Base-by-base conservation (phyloP, 2,797 vertebrate genomes). In the Nasua narica region DNA sequence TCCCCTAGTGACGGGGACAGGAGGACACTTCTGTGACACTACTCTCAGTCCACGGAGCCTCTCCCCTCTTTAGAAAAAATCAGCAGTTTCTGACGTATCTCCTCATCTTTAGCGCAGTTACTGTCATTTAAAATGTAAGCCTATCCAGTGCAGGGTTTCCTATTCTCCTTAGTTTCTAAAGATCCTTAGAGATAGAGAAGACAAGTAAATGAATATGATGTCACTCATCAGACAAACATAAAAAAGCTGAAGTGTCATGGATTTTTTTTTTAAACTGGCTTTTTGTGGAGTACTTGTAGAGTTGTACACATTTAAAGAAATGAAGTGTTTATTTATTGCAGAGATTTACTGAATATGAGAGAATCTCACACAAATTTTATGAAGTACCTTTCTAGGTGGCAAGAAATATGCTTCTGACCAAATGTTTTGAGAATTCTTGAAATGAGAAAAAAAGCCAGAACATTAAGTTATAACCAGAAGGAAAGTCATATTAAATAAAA, bases 41-140 rank as follows among this genome's bases (percentile, higher is more conserved):
- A 12, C 29, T 62, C 14, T 27, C 32, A 74, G 14, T 1, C 43
- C 29, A 37, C 35, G 82, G 46, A 78, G 25, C 43, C 23, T 48
- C 76, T 52, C 25, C 27, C 1, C 5, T 50, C 23, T 90, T 48
- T 76, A 54, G 27, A 58, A 58, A 43, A 40, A 74, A 76, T 25
- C 43, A 86, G 48, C 52, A 46, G 3, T n/a, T 74, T 77, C 50
- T 76, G 50, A 29, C 46, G 23, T 89, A 69, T 40, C 12, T 79
- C n/a, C 76, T 67, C 8, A 21, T 13, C 46, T 54, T 18, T 79
- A 35, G n/a, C 76, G 7, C n/a, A 90, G 48, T 74, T 27, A 83
- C 46, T 90, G 29, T 82, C 56, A 37, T 95, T 96, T 96, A 87
- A 90, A 95, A 76, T 76, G 14, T 77, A 84, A 95, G 48, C 67